These are phyloP conservation scores for Drosophila meridiana DNA, from an alignment of 2,888 invertebrate species.

Conservation along the genomic window DNA sequence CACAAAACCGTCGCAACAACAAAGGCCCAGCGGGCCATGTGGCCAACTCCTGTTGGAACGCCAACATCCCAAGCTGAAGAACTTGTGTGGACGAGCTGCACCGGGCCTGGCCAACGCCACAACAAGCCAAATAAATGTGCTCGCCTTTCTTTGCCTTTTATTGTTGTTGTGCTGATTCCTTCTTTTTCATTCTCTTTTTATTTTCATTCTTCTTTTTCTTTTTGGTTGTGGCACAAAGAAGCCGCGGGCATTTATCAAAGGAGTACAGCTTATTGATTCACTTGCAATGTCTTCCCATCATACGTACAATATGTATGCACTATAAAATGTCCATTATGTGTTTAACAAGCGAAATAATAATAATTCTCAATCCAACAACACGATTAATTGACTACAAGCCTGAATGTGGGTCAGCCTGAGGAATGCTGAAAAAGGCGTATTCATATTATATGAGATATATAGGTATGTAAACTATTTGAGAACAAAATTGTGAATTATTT, in stretches of 20 bases:
- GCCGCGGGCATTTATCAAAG: constrained; percentile 66
- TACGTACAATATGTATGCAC: neutral
- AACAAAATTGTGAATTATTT: too few relatives aligned
- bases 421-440: neutral
- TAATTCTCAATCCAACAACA: constrained; percentile 3
- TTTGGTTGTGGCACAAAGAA: constrained; percentile 57
- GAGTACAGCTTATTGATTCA: constrained; percentile 67
- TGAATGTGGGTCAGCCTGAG: neutral
- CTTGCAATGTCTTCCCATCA: constrained; percentile 49
- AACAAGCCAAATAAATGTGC: constrained; percentile 78
- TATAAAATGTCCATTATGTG: constrained; percentile 9
- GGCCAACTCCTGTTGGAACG: constrained; percentile 36
- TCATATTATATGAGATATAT: neutral
- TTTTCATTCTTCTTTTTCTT: neutral
- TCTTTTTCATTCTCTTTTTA: constrained; percentile 13
- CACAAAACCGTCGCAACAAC: constrained; percentile 71
- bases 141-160: constrained; percentile 35
- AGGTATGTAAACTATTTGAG: neutral
- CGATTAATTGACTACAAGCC: constrained; percentile 3
- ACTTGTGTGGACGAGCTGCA: constrained; percentile 11
- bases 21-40: constrained; percentile 62
- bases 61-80: neutral
- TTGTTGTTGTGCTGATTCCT: constrained; percentile 23
- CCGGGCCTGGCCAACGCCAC: constrained; percentile 41
- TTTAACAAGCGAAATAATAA: constrained; percentile 1